Base-by-base conservation (phyloP, 2,888 invertebrate genomes). In the Chrysina gloriosa region DNA sequence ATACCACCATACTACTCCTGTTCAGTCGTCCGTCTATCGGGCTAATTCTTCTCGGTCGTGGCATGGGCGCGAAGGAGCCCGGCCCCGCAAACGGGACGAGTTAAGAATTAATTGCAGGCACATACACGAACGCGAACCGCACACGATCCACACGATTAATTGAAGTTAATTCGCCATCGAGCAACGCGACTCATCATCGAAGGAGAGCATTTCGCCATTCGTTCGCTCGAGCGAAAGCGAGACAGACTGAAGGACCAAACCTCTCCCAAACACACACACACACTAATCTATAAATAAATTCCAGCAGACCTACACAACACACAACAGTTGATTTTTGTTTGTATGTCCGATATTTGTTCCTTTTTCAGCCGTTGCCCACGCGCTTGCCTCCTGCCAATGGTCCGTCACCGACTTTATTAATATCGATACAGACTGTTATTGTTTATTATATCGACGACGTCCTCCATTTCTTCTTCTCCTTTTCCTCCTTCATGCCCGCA, bases 221-320 rank as follows among this genome's bases (percentile, higher is more conserved):
- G 21, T 45, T 19, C 45, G 34, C 11, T n/a, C 34, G 42, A 52
- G 52, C 29, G 47, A 50, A 58, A 63, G 63, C 50, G 54, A 50
- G 67, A 64, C 47, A 56, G 56, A 61, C 50, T 61, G 63, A 65
- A 47, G 64, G 56, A 69, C 61, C 69, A 67, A 50, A 50, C 77
- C 76, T 77, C 74, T 76, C 76, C 76, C 76, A 73, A 75, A 76
- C 76, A 77, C 69, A 74, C 74, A 74, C 77, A 73, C 78, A 79
- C 68, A 75, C 73, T 75, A 76, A 74, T 79, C 81, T 81, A 81
- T 80, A 80, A 81, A 81, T 81, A 81, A 79, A 79, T 79, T 79
- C 77, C 78, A 77, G 76, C 78, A 78, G 78, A 77, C 79, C 78
- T 79, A 78, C 78, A 77, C 77, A 77, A 50, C 50, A 45, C 45